These are phyloP conservation scores for Onychomys torridus DNA, from an alignment of 2,797 vertebrate genomes.

Conservation along the genomic window DNA sequence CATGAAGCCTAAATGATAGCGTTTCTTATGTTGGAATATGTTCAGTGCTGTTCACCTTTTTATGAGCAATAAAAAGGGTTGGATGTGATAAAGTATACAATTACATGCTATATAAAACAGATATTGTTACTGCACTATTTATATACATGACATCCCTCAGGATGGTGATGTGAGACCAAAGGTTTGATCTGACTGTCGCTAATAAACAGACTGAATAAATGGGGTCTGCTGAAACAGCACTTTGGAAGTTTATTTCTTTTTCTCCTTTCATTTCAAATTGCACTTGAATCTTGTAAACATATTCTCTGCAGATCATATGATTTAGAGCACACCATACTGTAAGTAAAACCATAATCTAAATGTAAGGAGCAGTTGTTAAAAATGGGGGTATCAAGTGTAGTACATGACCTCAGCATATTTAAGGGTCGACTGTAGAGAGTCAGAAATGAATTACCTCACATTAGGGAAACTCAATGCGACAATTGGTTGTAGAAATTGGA, in stretches of 20 bases:
- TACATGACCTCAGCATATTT: constrained; percentile 71
- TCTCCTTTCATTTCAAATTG: constrained; percentile 56
- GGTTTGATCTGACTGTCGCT: constrained; percentile 49
- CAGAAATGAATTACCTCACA: constrained; percentile 83
- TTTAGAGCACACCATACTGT: constrained; percentile 34
- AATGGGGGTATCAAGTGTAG: constrained; percentile 63
- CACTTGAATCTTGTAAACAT: constrained; percentile 60
- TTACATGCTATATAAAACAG: constrained; percentile 65
- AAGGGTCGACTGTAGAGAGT: constrained; percentile 70
- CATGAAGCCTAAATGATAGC: constrained; percentile 19
- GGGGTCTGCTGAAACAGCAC: constrained; percentile 45
- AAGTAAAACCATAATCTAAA: constrained; percentile 63
- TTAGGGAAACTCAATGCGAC: constrained; percentile 78
- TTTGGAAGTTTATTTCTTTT: constrained; percentile 5
- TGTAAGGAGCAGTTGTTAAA: constrained; percentile 58
- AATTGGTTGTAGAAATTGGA: constrained; percentile 83
- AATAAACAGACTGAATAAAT: constrained; percentile 35
- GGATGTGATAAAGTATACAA: constrained; percentile 62
- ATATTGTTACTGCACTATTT: constrained; percentile 62
- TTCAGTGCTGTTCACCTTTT: constrained; percentile 57
- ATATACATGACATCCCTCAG: constrained; percentile 1
- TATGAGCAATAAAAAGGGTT: constrained; percentile 61
- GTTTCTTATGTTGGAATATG: constrained; percentile 13
- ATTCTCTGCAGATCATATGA: constrained; percentile 66
- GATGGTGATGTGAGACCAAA: constrained; percentile 36